Conservation (phyloP, 2,797 vertebrate genomes). For the Glyptemys insculpta region DNA sequence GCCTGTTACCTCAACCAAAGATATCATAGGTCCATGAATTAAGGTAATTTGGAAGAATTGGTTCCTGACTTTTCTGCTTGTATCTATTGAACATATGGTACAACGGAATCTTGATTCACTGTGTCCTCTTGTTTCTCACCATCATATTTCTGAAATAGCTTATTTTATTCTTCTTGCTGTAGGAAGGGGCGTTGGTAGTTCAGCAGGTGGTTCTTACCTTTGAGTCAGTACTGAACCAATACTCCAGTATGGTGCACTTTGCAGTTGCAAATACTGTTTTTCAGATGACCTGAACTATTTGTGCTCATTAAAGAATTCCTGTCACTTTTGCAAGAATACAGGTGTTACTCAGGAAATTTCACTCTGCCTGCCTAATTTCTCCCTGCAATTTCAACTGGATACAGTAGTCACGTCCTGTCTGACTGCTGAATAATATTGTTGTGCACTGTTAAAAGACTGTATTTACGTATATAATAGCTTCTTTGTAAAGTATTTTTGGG, state of each 20-base stretch:
- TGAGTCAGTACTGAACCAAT: neutral
- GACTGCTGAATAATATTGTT: neutral
- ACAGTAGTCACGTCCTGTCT: neutral
- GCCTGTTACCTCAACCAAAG: neutral
- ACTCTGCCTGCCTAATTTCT: neutral
- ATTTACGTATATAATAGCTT: neutral
- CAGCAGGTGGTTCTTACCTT: slow-evolving; percentile 28
- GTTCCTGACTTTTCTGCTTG: slow-evolving; percentile 14
- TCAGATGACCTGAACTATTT: neutral
- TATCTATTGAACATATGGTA: neutral
- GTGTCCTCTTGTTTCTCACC: neutral
- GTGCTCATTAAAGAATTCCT: neutral
- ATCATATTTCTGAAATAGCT: neutral
- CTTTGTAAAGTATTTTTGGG: neutral
- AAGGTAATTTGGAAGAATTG: neutral
- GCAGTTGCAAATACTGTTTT: neutral
- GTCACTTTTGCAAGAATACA: neutral
- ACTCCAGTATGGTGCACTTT: neutral
- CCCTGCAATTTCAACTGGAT: neutral
- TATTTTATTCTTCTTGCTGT: neutral
- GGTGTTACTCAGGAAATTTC: neutral
- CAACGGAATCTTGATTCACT: neutral
- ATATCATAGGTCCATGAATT: neutral
- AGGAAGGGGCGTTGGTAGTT: neutral
- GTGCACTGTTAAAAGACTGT: neutral